A percentile compares a stretch with the other conserved stretches of the same genome.
These are phyloP conservation scores for Artibeus jamaicensis DNA, from an alignment of 2,797 vertebrate species.

Conservation along the genomic window DNA sequence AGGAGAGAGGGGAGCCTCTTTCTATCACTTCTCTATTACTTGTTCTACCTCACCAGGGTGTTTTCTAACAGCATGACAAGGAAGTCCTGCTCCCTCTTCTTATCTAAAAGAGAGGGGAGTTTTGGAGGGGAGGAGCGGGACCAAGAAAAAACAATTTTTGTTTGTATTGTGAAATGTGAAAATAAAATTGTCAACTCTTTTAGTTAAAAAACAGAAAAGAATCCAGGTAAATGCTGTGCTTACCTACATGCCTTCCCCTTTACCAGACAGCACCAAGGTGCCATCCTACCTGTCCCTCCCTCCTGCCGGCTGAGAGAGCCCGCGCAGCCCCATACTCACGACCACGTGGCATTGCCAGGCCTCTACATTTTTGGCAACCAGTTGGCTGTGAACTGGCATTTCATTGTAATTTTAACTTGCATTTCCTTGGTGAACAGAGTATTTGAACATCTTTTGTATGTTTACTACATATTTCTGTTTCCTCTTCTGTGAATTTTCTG, in stretches of 20 bases:
- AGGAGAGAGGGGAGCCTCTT: background rate
- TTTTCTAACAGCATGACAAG: background rate
- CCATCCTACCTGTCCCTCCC: background rate
- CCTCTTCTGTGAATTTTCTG: background rate
- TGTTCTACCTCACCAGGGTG: background rate
- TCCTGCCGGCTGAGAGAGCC: background rate
- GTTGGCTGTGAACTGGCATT: background rate
- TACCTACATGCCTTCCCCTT: background rate
- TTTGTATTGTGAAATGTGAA: background rate
- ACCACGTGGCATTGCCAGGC: background rate
- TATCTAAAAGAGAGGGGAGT: background rate
- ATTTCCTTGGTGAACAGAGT: background rate
- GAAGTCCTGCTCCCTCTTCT: too few relatives aligned
- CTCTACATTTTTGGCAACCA: background rate
- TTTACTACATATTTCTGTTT: background rate
- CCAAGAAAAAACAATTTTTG: background rate
- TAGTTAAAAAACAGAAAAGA: background rate
- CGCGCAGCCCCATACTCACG: background rate
- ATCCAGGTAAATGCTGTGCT: background rate
- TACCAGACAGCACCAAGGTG: background rate
- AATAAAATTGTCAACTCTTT: background rate
- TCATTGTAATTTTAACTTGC: background rate
- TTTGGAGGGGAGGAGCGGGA: background rate
- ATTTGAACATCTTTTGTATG: background rate
- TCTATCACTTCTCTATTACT: background rate